Evolutionary conservation across 2,797 vertebrate genomes (phyloP), one percentile per base, ranked within the genome.

Genomic region (Hyperoplus lanceolatus): DNA sequence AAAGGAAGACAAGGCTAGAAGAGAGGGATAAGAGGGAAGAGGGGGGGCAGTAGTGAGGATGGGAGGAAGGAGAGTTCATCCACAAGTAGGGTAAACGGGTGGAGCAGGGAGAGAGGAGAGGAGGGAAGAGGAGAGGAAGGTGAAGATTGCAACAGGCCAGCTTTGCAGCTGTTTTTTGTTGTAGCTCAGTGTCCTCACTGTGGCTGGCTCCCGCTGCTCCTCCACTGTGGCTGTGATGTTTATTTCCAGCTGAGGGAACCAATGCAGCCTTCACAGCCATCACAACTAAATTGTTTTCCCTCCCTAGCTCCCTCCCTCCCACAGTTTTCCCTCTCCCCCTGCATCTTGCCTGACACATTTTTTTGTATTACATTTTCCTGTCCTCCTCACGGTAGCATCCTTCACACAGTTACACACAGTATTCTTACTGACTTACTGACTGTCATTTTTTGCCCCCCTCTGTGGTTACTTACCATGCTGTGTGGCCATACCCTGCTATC

Each of bases 241-340:
- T 70, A 51, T 77, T 84, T 83, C 70, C 85, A 88, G 51, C 70
- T 78, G 68, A 68, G 75, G n/a, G 54, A 77, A 45, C 13, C n/a
- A 58, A 69, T 7, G 0, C 59, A 68, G 45, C 41, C 64, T 58
- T 70, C 70, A 56, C 75, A 69, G 70, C 61, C 49, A 73, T 75
- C 50, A 73, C 38, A 70, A 75, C 70, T 38, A 68, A 81, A 66
- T 63, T 72, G 60, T 75, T 46, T 56, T 48, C 42, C 38, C 59
- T 70, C 48, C 42, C 59, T 66, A 21, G 21, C 29, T 29, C 29
- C 29, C 29, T n/a, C 4, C 53, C 36, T 39, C 63, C 13, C 41
- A 43, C 61, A 62, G 70, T 51, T 64, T 75, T 77, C 8, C 59
- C 38, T 9, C 66, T 57, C 59, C 53, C 53, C 36, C 71, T 70